Percentiles rank a stretch among this genome's conserved stretches.
phyloP scores from a whole-genome alignment of 2,113 vertebrate species.

The Atrichornis clamosus region DNA sequence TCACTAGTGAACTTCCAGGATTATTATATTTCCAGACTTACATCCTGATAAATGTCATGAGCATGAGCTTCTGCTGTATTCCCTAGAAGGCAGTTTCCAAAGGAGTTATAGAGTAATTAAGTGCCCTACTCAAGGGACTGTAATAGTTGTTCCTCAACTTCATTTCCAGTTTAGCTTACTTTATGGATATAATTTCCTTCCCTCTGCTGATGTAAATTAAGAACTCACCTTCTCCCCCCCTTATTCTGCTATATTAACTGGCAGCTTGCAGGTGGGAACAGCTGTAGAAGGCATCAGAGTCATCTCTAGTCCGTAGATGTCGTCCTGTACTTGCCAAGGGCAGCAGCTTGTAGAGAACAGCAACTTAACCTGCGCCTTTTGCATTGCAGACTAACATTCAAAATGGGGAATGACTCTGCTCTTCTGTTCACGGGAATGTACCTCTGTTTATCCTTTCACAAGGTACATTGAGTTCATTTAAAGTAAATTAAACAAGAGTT shows the following conservation, averaged over 20 bases:
- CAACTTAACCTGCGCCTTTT: background rate
- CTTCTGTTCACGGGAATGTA: background rate
- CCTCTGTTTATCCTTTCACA: background rate
- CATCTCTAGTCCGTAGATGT: fast-evolving
- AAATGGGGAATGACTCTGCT: background rate
- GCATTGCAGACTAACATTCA: background rate
- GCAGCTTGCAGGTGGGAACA: background rate
- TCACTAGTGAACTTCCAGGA: background rate
- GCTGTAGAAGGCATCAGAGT: background rate
- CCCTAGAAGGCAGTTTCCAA: background rate
- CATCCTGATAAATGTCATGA: background rate
- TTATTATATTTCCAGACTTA: background rate
- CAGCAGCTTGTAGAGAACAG: background rate
- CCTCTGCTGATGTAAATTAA: background rate
- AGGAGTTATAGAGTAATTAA: background rate
- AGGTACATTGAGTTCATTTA: background rate
- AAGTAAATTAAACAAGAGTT: background rate
- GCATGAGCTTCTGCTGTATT: background rate
- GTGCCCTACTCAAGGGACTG: background rate
- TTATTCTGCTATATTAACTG: background rate
- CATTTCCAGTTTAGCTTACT: background rate
- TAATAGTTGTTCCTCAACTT: background rate
- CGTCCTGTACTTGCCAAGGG: background rate
- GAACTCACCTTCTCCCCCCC: background rate
- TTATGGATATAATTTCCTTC: background rate